Evolutionary conservation across 2,888 invertebrate genomes (phyloP), one percentile per base, ranked within the genome.

Genomic region (Tyria jacobaeae): DNA sequence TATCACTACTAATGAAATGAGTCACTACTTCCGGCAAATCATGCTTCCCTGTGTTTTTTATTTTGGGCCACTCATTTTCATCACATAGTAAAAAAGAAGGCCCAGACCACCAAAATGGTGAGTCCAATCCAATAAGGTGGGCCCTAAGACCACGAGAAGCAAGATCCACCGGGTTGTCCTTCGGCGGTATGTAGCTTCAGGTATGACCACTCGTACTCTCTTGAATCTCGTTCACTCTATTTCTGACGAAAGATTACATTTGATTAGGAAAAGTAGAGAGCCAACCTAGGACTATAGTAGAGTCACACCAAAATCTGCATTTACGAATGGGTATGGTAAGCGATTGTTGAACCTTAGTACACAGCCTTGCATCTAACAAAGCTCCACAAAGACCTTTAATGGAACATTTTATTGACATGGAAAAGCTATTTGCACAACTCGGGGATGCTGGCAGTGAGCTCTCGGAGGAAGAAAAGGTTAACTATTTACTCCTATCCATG

Each of bases 211-310:
- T n/a, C n/a, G n/a, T n/a, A n/a, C n/a, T n/a, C n/a, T n/a, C n/a
- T n/a, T 69, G 64, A 14, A 78, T 70, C 54, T 78, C 68, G 2
- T 49, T 27, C 0, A 66, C 60, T 24, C 76, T 56, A 50, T n/a
- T n/a, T n/a, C 72, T 75, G 52, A 78, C 73, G 57, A 71, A 78
- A 1, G 70, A 50, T 64, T 77, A 75, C 49, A 79, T 52, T 52
- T 60, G 51, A 56, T 58, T 64, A 44, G 75, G 70, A 14, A 72
- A 31, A 62, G 66, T 77, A 0, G 49, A 51, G 12, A 77, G 39
- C 75, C 76, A 79, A 1, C 73, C 73, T 17, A 76, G 15, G 1
- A 70, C 75, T 0, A 75, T 75, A 21, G 72, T 78, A 0, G 76
- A 76, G 57, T 78, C 76, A 0, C 74, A 70, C 73, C 72, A 80